Percentiles rank a stretch among this genome's conserved stretches.
phyloP scores from a whole-genome alignment of 2,888 invertebrate species.

The Xanthorhoe spadicearia region DNA sequence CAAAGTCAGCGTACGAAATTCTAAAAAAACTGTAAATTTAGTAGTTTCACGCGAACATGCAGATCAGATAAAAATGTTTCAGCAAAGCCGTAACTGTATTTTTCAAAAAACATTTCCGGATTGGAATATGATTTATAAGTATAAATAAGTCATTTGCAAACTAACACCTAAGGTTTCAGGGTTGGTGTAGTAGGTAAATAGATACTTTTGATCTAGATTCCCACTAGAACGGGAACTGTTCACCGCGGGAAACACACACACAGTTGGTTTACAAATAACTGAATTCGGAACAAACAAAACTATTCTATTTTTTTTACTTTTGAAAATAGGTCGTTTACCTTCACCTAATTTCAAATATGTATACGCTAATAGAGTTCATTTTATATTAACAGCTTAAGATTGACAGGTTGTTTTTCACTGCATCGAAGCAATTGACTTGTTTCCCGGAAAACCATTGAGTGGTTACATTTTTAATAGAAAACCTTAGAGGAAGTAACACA shows the following conservation, averaged over 20 bases:
- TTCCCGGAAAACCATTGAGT: constrained; percentile 70
- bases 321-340: not conserved
- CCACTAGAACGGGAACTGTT: too few species aligned
- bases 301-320: not conserved
- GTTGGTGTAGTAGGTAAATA: constrained; percentile 1
- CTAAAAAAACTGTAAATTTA: not conserved
- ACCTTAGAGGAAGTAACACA: too few species aligned
- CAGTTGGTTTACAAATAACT: too few species aligned
- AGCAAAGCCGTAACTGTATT: constrained; percentile 20
- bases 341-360: not conserved
- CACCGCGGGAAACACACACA: too few species aligned
- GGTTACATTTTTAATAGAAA: constrained; percentile 77
- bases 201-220: too few species aligned
- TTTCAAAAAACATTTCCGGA: constrained; percentile 40
- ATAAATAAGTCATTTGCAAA: constrained; percentile 60
- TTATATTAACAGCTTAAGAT: constrained; percentile 1
- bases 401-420: constrained; percentile 30
- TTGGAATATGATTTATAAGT: constrained; percentile 50
- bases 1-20: not conserved
- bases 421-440: constrained; percentile 64
- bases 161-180: constrained; percentile 44
- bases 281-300: too few species aligned
- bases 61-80: constrained; percentile 11
- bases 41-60: not conserved
- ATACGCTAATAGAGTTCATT: not conserved